These are phyloP conservation scores for Canis aureus DNA, from an alignment of 2,113 vertebrate species.

Conservation along the genomic window DNA sequence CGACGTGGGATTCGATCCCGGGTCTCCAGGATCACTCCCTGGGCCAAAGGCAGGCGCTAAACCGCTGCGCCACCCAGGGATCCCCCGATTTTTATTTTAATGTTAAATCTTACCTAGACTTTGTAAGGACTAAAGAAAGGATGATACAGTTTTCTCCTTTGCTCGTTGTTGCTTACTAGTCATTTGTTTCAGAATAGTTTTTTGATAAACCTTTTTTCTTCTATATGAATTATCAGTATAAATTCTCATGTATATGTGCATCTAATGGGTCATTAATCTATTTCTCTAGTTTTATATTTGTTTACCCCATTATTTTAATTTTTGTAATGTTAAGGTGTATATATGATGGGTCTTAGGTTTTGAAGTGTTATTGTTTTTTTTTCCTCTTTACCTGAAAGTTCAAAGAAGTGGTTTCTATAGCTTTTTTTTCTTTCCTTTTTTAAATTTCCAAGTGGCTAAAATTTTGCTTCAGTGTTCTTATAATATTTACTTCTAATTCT, in stretches of 20 bases:
- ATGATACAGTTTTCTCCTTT: background rate
- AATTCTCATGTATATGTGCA: background rate
- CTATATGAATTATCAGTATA: background rate
- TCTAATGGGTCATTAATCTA: background rate
- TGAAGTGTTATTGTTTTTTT: background rate
- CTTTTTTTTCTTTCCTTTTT: background rate
- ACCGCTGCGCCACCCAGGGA: too few species aligned
- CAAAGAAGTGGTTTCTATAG: background rate
- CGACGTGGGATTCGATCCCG: too few species aligned
- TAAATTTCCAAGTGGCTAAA: background rate
- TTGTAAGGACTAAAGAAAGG: background rate
- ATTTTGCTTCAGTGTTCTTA: constrained; percentile 4
- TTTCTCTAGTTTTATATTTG: background rate
- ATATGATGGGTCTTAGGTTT: background rate
- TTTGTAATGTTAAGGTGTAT: background rate
- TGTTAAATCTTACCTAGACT: background rate
- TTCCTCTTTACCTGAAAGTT: constrained; percentile 14
- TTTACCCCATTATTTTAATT: background rate
- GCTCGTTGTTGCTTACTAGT: background rate
- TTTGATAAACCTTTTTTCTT: constrained; percentile 15
- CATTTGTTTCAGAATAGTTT: background rate
- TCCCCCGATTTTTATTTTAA: background rate
- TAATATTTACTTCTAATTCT: background rate
- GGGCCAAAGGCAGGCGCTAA: too few species aligned
- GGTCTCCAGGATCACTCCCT: too few species aligned